Evolutionary conservation across 2,888 invertebrate genomes (phyloP).

Genomic region (Dryobota labecula): DNA sequence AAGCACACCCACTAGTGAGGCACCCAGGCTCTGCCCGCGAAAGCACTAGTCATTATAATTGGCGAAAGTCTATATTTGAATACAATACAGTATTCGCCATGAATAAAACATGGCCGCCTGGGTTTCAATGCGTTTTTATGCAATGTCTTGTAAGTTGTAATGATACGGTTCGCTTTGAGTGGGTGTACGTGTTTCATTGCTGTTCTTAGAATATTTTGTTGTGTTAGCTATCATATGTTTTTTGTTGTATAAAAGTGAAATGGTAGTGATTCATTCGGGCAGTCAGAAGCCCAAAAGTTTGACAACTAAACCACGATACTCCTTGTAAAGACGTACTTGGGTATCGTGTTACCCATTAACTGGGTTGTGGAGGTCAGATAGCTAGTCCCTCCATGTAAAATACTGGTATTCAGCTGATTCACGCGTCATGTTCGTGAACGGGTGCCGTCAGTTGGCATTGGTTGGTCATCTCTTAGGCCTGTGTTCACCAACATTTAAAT

Average conservation of each 20-base stretch:
- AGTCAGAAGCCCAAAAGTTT: not conserved
- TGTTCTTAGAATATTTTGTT: conserved; percentile 52
- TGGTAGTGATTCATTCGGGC: not conserved
- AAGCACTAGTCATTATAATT: conserved; percentile 82
- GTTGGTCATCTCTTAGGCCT: no score
- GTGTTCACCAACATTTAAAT: no score
- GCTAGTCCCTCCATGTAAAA: not conserved
- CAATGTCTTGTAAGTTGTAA: conserved; percentile 81
- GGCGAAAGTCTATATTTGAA: conserved; percentile 90
- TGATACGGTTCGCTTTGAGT: conserved; percentile 63
- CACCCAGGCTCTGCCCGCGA: conserved; percentile 78
- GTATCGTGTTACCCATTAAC: no score
- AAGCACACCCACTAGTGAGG: conserved; percentile 70
- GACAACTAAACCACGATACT: not conserved
- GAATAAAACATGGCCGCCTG: conserved; percentile 83
- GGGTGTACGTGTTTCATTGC: conserved; percentile 59
- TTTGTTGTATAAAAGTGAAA: conserved; percentile 20
- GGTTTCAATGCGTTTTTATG: conserved; percentile 79
- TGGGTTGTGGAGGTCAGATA: not conserved
- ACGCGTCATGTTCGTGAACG: no score
- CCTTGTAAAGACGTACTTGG: not conserved
- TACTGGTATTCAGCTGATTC: not conserved
- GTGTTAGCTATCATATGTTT: not conserved
- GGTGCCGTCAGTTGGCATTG: no score
- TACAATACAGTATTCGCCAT: conserved; percentile 86